These are phyloP conservation scores for Zalophus californianus DNA, from an alignment of 2,797 vertebrate species.

Conservation along the genomic window DNA sequence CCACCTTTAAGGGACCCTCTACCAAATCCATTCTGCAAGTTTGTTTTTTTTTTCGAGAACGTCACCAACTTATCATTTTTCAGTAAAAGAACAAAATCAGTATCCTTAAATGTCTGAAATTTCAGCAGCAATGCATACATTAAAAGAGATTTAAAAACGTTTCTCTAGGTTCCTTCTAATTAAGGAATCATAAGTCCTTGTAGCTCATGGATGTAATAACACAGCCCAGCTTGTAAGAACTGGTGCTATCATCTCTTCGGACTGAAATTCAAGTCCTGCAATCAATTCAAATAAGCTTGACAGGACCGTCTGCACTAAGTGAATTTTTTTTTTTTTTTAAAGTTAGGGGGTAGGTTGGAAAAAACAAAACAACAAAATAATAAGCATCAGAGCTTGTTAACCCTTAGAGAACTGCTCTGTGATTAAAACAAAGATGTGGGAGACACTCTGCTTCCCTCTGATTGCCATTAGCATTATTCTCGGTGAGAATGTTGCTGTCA, in stretches of 20 bases:
- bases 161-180: constrained; percentile 48
- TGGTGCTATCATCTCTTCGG: background rate
- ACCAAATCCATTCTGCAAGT: background rate
- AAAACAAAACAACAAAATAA: background rate
- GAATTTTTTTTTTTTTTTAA: constrained; percentile 61
- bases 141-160: background rate
- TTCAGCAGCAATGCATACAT: background rate
- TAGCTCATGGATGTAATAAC: constrained; percentile 58
- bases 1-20: background rate
- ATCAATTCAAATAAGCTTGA: constrained; percentile 79
- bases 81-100: background rate
- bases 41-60: background rate
- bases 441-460: background rate
- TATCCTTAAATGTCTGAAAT: constrained; percentile 44
- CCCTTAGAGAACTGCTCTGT: background rate
- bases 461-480: background rate
- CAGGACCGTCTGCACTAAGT: constrained; percentile 70
- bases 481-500: background rate
- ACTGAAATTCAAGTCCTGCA: constrained; percentile 50
- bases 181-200: constrained; percentile 51
- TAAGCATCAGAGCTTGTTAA: constrained; percentile 67
- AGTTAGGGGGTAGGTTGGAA: constrained; percentile 57
- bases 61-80: background rate
- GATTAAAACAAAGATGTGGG: constrained; percentile 43
- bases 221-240: constrained; percentile 49